Base-by-base conservation (phyloP, 2,888 invertebrate species). In the Luperina nickerlii region DNA sequence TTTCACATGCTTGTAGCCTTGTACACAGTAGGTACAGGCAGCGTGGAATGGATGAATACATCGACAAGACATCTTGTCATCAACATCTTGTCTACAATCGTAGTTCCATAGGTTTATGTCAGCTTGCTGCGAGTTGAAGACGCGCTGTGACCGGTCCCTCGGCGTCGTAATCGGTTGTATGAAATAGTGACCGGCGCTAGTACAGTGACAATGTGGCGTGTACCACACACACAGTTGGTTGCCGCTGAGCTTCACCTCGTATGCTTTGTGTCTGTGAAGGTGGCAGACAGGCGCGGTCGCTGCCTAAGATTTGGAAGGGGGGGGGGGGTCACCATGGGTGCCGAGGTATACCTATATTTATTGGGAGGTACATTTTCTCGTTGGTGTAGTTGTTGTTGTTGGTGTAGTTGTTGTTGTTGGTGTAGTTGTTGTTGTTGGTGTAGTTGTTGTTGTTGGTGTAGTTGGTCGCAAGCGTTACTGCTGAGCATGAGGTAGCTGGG, bases 1-100 rank as follows among this genome's bases (percentile, higher is more conserved):
- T 76, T 51, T 27, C 24, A 75, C 18, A n/a, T 18, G 6, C n/a
- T n/a, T n/a, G n/a, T n/a, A n/a, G n/a, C n/a, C 48, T 76, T 24
- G 7, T 71, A 18, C 11, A 62, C 4, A 60, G 20, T 38, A 42
- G 8, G 5, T 42, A 66, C 38, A 42, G 38, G 7, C 38, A 24
- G 24, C 24, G 15, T 67, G 18, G 15, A 8, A 42, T n/a, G 67
- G 1, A 67, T 42, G 65, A 11, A 15, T 9, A 32, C 32, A 63
- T 63, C 9, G 9, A 63, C 63, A 63, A 63, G 32, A 11, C n/a
- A n/a, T n/a, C n/a, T n/a, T n/a, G n/a, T n/a, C n/a, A 32, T 20
- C 20, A 0, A 57, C 7, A 24, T 9, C 8, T 24, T 24, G 18
- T 57, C 57, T 57, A 4, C 9, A 24, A 57, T 57, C 24, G 24